Evolutionary conservation across 1,140 invertebrate genomes (phyloP).

Genomic region (Heliothis virescens): DNA sequence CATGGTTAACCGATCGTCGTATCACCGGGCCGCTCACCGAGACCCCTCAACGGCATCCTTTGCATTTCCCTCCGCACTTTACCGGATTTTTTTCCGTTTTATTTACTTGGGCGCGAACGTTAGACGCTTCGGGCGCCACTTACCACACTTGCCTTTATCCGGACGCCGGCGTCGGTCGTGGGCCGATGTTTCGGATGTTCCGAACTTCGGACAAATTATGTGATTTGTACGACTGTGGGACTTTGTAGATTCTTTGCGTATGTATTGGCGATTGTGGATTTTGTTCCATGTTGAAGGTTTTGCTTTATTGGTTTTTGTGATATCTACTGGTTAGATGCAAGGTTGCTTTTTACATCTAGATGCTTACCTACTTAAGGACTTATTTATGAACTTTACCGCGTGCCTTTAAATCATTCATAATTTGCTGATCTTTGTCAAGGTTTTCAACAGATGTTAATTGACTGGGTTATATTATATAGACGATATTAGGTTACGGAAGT

Average conservation of each 20-base stretch:
- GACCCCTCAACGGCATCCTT: constrained; percentile 66
- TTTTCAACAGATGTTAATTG: no score
- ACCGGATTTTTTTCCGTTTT: constrained; percentile 65
- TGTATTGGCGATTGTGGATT: background rate
- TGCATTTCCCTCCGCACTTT: constrained; percentile 74
- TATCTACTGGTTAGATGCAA: no score
- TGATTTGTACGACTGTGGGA: constrained; percentile 22
- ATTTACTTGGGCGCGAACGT: constrained; percentile 67
- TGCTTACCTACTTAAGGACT: no score
- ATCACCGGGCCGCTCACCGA: constrained; percentile 38
- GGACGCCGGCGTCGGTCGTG: constrained; percentile 15
- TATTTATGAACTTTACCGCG: no score
- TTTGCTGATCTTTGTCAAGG: no score
- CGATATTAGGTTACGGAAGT: no score
- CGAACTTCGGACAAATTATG: constrained; percentile 40
- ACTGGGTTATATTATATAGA: no score
- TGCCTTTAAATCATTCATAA: no score
- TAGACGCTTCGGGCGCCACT: constrained; percentile 74
- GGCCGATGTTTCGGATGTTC: constrained; percentile 28
- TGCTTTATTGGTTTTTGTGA: background rate
- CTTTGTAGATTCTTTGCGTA: constrained; percentile 12
- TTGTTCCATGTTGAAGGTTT: background rate
- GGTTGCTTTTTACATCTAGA: no score
- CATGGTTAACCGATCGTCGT: background rate
- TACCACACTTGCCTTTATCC: constrained; percentile 53